Evolutionary conservation across 2,888 invertebrate species (phyloP).

Genomic region (Agriopis marginaria): DNA sequence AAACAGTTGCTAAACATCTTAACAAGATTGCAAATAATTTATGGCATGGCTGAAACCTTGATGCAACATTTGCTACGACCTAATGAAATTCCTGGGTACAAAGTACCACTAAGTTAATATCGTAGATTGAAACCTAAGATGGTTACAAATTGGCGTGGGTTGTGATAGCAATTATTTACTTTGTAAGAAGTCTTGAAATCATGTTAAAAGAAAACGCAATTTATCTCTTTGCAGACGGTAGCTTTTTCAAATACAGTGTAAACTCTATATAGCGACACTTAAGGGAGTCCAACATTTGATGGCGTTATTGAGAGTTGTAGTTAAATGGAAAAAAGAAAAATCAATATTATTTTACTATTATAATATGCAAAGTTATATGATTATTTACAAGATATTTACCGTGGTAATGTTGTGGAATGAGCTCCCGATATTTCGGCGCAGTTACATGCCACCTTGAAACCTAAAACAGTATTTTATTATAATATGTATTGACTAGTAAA

Average conservation of each 20-base stretch:
- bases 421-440: too few relatives aligned
- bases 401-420: too few relatives aligned
- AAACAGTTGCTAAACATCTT: background rate
- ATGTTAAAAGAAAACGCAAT: background rate
- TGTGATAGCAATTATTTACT: slow-evolving; percentile 5
- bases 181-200: background rate
- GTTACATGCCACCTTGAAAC: too few relatives aligned
- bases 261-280: too few relatives aligned
- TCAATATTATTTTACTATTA: too few relatives aligned
- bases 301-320: too few relatives aligned
- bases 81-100: background rate
- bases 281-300: too few relatives aligned
- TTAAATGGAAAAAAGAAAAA: too few relatives aligned
- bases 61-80: background rate
- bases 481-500: too few relatives aligned
- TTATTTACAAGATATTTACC: too few relatives aligned
- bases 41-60: background rate
- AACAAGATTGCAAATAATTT: background rate
- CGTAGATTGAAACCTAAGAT: background rate
- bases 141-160: background rate
- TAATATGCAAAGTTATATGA: too few relatives aligned
- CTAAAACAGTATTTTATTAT: too few relatives aligned
- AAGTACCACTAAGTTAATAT: background rate
- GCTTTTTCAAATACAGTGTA: slow-evolving; percentile 9
- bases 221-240: background rate